phyloP scores from a whole-genome alignment of 2,888 invertebrate species.

The Amorpha juglandis region DNA sequence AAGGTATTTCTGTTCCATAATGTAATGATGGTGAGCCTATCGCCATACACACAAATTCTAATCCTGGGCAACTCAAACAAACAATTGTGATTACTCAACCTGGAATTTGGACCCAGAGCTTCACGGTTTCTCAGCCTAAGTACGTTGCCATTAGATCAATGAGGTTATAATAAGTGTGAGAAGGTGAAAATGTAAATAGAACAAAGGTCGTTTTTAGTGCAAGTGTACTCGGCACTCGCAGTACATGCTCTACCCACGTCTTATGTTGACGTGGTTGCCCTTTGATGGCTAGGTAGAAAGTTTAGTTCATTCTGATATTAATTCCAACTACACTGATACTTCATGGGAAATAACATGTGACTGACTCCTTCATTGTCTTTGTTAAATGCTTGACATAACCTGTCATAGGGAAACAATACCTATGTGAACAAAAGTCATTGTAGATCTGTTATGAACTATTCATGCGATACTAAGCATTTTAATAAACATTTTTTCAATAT shows the following conservation, averaged over 20 bases:
- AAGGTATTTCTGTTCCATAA: no score
- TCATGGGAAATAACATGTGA: constrained; percentile 20
- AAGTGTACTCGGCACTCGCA: not conserved
- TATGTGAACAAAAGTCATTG: not conserved
- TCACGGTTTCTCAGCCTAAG: no score
- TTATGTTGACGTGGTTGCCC: not conserved
- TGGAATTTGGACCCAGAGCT: no score
- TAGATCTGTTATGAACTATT: not conserved
- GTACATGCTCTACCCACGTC: not conserved
- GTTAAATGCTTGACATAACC: not conserved
- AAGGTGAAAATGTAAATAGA: not conserved
- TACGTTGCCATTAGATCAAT: no score
- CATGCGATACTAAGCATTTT: not conserved
- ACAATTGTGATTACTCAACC: no score
- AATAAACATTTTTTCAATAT: no score
- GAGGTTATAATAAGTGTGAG: no score
- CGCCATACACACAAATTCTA: no score
- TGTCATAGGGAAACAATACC: not conserved
- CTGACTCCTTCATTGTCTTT: constrained; percentile 22
- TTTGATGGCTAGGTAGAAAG: constrained; percentile 14
- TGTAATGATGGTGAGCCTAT: no score
- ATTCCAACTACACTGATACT: not conserved
- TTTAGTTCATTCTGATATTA: constrained; percentile 9
- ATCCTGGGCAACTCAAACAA: no score
- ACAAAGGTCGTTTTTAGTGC: not conserved